phyloP scores from a whole-genome alignment of 2,888 invertebrate species.

The Oithona nana region DNA sequence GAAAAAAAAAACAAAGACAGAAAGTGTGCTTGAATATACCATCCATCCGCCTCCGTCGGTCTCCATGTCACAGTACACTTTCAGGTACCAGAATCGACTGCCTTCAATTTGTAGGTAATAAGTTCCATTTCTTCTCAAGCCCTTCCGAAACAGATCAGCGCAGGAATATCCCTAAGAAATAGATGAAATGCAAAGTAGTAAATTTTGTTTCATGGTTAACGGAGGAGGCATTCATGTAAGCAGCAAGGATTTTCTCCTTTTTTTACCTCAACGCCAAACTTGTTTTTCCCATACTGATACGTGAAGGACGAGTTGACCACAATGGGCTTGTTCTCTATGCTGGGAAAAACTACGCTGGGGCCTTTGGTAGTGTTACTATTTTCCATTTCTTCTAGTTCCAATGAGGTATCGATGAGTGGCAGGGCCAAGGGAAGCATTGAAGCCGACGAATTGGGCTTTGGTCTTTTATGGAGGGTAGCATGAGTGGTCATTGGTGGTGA shows the following conservation, averaged over 20 bases:
- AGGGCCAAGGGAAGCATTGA: neutral
- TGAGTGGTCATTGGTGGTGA: too few species aligned
- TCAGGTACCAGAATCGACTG: conserved; percentile 78
- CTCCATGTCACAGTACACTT: conserved; percentile 75
- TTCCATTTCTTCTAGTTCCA: neutral
- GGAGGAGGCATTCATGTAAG: too few species aligned
- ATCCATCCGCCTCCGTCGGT: conserved; percentile 81
- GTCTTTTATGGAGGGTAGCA: too few species aligned
- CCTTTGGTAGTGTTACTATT: conserved; percentile 34
- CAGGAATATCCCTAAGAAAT: conserved; percentile 58
- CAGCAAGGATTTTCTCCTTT: neutral
- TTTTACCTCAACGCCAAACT: neutral
- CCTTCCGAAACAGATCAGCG: conserved; percentile 60
- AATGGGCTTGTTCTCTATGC: conserved; percentile 64
- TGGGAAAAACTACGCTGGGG: conserved; percentile 71
- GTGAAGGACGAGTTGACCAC: conserved; percentile 54
- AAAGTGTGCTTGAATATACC: too few species aligned
- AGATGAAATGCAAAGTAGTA: neutral
- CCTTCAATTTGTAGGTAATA: conserved; percentile 76
- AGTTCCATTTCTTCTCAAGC: conserved; percentile 67
- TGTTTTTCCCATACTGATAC: conserved; percentile 23
- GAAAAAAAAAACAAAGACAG: too few species aligned
- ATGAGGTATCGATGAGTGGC: neutral
- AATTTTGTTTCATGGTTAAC: too few species aligned
- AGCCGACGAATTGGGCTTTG: neutral